Conservation (phyloP, 64 coral and sea anemone genomes). For the Platygyra sinensis region DNA sequence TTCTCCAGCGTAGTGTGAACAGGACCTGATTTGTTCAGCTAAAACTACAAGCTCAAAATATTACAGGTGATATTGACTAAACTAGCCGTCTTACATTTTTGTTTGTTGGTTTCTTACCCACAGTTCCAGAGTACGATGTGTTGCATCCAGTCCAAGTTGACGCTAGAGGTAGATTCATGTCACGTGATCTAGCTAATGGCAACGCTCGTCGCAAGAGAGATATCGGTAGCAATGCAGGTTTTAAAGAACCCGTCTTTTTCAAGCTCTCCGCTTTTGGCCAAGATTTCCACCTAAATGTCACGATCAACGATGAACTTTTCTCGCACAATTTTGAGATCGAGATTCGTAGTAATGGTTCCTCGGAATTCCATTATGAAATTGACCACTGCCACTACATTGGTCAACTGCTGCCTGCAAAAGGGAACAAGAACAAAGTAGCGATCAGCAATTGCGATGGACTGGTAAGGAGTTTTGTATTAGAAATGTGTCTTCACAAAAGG, state of each 20-base stretch:
- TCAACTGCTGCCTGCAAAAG: conserved; percentile 18
- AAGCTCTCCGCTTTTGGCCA: conserved; percentile 33
- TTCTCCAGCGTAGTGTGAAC: too few relatives aligned
- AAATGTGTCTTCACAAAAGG: not conserved
- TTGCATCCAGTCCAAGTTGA: conserved; percentile 55
- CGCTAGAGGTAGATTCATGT: conserved; percentile 37
- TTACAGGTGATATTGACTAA: too few relatives aligned
- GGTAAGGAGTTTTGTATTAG: conserved; percentile 5
- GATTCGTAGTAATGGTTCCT: conserved; percentile 36
- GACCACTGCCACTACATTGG: conserved; percentile 56
- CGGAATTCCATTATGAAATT: conserved; percentile 20
- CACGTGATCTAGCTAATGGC: conserved; percentile 49
- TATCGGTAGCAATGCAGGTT: not conserved
- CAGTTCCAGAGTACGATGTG: conserved; percentile 62
- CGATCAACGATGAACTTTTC: conserved; percentile 44
- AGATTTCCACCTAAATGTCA: conserved; percentile 24
- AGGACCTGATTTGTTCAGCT: too few relatives aligned
- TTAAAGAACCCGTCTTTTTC: conserved; percentile 24
- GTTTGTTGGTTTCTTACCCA: not conserved
- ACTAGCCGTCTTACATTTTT: too few relatives aligned
- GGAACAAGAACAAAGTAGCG: conserved; percentile 36
- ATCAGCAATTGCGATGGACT: conserved; percentile 71
- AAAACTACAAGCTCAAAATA: too few relatives aligned
- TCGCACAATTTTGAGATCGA: conserved; percentile 47
- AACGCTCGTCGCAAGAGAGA: conserved; percentile 33